Conservation (phyloP, 1,140 invertebrate species). For the Conus ventricosus region DNA sequence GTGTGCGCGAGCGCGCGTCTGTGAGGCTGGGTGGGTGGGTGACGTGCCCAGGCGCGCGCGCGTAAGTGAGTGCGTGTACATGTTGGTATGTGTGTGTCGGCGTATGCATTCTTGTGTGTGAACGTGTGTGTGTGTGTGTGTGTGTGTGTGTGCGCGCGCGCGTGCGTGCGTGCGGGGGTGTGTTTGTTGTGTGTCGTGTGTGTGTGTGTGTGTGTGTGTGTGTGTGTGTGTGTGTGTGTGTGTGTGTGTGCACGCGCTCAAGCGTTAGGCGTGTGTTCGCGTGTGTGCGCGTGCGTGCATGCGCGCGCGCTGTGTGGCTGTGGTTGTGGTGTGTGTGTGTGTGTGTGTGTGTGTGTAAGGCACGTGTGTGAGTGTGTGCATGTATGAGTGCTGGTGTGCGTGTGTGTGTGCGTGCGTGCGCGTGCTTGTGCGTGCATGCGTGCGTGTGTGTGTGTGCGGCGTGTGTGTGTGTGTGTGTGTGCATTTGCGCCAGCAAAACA, state of each 20-base stretch:
- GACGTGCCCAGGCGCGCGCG: background rate
- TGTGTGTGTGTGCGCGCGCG: background rate
- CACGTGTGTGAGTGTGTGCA: slow-evolving; percentile 18
- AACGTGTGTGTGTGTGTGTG: background rate
- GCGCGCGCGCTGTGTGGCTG: background rate
- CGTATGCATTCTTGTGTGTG: too few species aligned
- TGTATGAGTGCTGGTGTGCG: too few species aligned
- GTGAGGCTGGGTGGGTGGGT: background rate
- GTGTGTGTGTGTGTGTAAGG: background rate
- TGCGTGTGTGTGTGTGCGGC: slow-evolving; percentile 19
- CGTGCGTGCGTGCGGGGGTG: background rate
- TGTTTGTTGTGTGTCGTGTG: slow-evolving; percentile 15
- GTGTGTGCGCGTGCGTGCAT: slow-evolving; percentile 20
- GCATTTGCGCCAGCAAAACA: background rate
- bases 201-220: slow-evolving; percentile 15
- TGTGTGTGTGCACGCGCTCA: too few species aligned
- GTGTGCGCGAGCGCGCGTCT: slow-evolving; percentile 3
- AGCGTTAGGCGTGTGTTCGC: slow-evolving; percentile 15
- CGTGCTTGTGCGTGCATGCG: background rate
- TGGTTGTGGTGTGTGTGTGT: too few species aligned
- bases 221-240: slow-evolving; percentile 30
- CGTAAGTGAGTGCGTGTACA: background rate
- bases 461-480: slow-evolving; percentile 28
- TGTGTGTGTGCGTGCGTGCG: slow-evolving; percentile 17
- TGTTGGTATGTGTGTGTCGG: background rate